Evolutionary conservation across 1,140 invertebrate genomes (phyloP).

Genomic region (Melitaea cinxia): DNA sequence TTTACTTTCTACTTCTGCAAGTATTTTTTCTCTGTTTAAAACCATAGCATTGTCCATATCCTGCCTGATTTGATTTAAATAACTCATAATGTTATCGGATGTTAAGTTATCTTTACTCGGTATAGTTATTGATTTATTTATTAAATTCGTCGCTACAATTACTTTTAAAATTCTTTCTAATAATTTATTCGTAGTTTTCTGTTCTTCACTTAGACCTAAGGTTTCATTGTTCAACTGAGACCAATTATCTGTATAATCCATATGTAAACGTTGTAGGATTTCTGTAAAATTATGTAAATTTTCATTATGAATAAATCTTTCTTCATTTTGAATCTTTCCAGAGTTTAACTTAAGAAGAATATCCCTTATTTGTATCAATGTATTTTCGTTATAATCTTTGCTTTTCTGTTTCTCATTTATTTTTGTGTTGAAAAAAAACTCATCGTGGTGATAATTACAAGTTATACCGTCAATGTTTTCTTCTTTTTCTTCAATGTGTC

Average conservation of each 20-base stretch:
- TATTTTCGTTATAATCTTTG: conserved; percentile 11
- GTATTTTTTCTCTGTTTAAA: conserved; percentile 27
- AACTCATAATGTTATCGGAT: conserved; percentile 12
- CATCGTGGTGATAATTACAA: conserved; percentile 5
- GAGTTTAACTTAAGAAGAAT: conserved; percentile 17
- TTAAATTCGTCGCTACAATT: conserved; percentile 14
- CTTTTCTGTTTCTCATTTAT: background rate
- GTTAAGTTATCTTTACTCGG: conserved; percentile 6
- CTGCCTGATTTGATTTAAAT: conserved; percentile 14
- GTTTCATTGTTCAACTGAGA: conserved; percentile 6
- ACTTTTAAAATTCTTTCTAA: conserved; percentile 32
- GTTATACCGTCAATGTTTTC: conserved; percentile 26
- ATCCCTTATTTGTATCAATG: conserved; percentile 25
- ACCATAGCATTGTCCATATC: conserved; percentile 23
- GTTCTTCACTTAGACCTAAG: conserved; percentile 6
- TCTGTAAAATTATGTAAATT: background rate
- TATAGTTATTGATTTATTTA: background rate
- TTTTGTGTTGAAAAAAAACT: conserved; percentile 1
- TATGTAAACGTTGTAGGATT: background rate
- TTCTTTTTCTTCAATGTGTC: background rate
- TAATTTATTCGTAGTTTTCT: conserved; percentile 17
- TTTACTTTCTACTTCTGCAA: conserved; percentile 25
- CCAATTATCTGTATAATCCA: background rate
- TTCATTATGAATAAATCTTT: background rate
- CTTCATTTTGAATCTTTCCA: background rate